Evolutionary conservation across 2,797 vertebrate genomes (phyloP), one percentile per base, ranked within the genome.

Genomic region (Micromesistius poutassou): DNA sequence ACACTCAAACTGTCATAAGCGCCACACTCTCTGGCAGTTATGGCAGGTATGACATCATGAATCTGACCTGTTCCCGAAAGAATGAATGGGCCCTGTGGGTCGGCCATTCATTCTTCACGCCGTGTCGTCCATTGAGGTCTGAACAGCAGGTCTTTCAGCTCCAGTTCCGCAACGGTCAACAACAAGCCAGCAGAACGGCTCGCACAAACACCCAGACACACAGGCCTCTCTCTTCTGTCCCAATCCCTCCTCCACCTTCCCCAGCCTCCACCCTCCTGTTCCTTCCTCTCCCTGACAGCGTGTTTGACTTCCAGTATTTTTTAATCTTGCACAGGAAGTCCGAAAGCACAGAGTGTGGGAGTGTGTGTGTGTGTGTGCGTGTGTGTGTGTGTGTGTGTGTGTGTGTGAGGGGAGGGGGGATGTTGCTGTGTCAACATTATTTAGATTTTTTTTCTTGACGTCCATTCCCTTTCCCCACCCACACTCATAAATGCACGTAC

Each of bases 281-380:
- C 28, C 31, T 75, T 83, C 81, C 81, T 83, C 81, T 79, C 81
- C 62, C 75, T 62, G 55, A 40, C 42, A 71, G 77, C 75, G 55
- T 50, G 55, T 73, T 79, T 66, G 16, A 19, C 30, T 78, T 30
- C 42, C 76, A 78, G 78, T 73, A 87, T 86, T 76, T 71, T 84
- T 87, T 88, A 75, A 83, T 89, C 71, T 74, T 28, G 71, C 36
- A 77, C 78, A 81, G 86, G 86, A 88, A 85, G 76, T 83, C 79
- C 78, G 50, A 79, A 82, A 89, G 80, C 79, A 81, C 79, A 85
- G 76, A 83, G 77, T 80, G 81, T 79, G 82, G 0, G 76, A 76
- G 83, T 83, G 79, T 40, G 73, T 36, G 79, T 62, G 79, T 81
- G 16, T 71, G 81, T 87, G 85, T 86, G 84, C 82, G 83, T 76